Percentiles rank a stretch among this genome's conserved stretches.
Conservation (phyloP, 2,888 invertebrate genomes). For the Pyrgus malvae region DNA sequence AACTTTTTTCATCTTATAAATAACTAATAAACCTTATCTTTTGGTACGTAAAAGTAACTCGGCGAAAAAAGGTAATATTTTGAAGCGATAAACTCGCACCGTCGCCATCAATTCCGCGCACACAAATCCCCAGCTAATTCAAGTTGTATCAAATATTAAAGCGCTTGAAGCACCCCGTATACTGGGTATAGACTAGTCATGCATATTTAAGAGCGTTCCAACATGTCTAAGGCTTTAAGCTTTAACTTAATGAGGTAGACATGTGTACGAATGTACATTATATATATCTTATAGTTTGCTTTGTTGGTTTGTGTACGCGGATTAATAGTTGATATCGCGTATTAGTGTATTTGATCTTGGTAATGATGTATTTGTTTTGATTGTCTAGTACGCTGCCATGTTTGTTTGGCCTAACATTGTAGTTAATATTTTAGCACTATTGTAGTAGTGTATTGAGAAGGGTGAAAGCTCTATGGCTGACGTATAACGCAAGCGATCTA, state of each 20-base stretch:
- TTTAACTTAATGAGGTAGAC: conserved; percentile 54
- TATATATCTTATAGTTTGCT: conserved; percentile 16
- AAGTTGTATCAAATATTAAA: conserved; percentile 43
- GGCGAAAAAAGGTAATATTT: conserved; percentile 24
- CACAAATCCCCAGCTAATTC: conserved; percentile 34
- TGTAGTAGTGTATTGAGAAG: neutral
- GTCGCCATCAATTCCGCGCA: conserved; percentile 28
- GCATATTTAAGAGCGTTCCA: conserved; percentile 57
- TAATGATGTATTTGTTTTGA: conserved; percentile 4
- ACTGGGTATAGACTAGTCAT: conserved; percentile 41
- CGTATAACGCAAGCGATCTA: too few species aligned
- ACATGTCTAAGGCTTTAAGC: conserved; percentile 64
- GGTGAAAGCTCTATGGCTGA: neutral
- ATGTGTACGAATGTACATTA: conserved; percentile 23
- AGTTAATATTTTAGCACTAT: neutral
- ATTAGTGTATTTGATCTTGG: conserved; percentile 16
- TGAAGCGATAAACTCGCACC: conserved; percentile 25
- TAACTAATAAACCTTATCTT: conserved; percentile 14
- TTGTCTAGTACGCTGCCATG: neutral
- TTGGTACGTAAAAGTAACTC: conserved; percentile 12
- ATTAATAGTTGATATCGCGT: conserved; percentile 27
- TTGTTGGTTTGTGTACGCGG: conserved; percentile 25
- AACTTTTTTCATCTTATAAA: conserved; percentile 17
- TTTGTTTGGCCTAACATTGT: conserved; percentile 3
- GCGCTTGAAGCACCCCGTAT: conserved; percentile 40